These are phyloP conservation scores for Caenorhabditis tropicalis DNA, from an alignment of 1,140 invertebrate species.

Conservation along the genomic window DNA sequence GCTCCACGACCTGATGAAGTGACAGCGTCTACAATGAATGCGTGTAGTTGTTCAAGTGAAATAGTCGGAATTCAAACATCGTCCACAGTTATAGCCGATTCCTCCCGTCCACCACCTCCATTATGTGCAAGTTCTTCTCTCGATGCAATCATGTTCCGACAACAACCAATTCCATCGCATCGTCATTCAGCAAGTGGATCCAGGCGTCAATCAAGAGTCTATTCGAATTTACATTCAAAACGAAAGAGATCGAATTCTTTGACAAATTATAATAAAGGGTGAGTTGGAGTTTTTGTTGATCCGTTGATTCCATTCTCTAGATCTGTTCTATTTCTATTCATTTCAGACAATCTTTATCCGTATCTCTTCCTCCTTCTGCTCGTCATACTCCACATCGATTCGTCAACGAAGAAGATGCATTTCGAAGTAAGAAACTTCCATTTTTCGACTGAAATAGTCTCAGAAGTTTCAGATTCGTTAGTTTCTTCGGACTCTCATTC, in stretches of 20 bases:
- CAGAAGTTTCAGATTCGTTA: neutral
- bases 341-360: slow-evolving; percentile 50
- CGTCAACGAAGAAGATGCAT: slow-evolving; percentile 31
- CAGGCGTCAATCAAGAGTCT: slow-evolving; percentile 49
- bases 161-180: slow-evolving; percentile 3
- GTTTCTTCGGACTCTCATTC: slow-evolving; percentile 47
- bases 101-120: slow-evolving; percentile 47
- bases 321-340: neutral
- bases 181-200: slow-evolving; percentile 53
- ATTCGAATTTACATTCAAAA: slow-evolving; percentile 47
- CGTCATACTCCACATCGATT: slow-evolving; percentile 54
- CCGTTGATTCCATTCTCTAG: neutral
- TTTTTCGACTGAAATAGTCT: neutral
- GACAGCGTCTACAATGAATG: slow-evolving; percentile 49
- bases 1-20: slow-evolving; percentile 16
- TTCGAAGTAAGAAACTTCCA: neutral
- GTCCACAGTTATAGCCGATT: slow-evolving; percentile 28
- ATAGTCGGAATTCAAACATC: slow-evolving; percentile 43
- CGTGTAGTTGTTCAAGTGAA: slow-evolving; percentile 54
- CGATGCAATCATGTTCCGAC: slow-evolving; percentile 46
- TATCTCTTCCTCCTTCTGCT: slow-evolving; percentile 52
- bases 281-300: neutral
- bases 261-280: slow-evolving; percentile 54
- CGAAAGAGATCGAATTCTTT: slow-evolving; percentile 53
- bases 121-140: slow-evolving; percentile 48